These are phyloP conservation scores for Cheilosia grossa DNA, from an alignment of 2,888 invertebrate genomes.

Conservation along the genomic window DNA sequence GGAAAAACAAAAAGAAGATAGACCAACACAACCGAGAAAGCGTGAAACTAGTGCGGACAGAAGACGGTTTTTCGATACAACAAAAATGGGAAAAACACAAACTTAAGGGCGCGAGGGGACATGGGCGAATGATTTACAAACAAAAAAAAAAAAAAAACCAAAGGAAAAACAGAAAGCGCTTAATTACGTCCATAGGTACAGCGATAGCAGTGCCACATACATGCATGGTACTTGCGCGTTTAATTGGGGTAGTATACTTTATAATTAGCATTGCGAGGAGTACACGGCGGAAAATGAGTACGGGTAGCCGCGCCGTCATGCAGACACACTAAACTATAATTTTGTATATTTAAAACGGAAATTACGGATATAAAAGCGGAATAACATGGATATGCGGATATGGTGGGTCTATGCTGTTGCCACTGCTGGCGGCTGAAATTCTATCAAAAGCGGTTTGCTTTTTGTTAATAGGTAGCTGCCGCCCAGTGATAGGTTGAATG, in stretches of 20 bases:
- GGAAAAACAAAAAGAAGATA: slow-evolving; percentile 4
- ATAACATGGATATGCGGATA: slow-evolving; percentile 35
- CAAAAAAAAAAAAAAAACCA: slow-evolving; percentile 36
- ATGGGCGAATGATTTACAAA: slow-evolving; percentile 61
- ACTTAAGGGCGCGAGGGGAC: slow-evolving; percentile 40
- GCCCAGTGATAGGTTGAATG: slow-evolving; percentile 25
- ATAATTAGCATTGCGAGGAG: slow-evolving; percentile 62
- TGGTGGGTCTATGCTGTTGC: neutral
- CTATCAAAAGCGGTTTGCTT: slow-evolving; percentile 11
- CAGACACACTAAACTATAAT: slow-evolving; percentile 68
- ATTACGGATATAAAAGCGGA: slow-evolving; percentile 59
- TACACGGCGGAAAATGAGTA: slow-evolving; percentile 52
- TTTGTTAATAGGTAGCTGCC: neutral
- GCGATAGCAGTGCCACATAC: slow-evolving; percentile 20
- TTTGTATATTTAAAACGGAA: slow-evolving; percentile 70
- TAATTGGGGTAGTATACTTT: slow-evolving; percentile 70
- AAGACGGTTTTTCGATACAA: slow-evolving; percentile 34
- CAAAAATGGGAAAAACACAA: slow-evolving; percentile 1
- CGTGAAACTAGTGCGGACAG: slow-evolving; percentile 51
- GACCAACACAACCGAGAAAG: neutral
- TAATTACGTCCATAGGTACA: slow-evolving; percentile 60
- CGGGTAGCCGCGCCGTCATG: slow-evolving; percentile 38
- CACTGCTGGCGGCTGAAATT: slow-evolving; percentile 14
- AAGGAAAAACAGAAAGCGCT: slow-evolving; percentile 41
- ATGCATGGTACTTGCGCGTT: slow-evolving; percentile 46